A percentile compares a stretch with the other conserved stretches of the same genome.
These are phyloP conservation scores for Arrhopalites spinosus DNA, from an alignment of 2,888 invertebrate species.

Conservation along the genomic window DNA sequence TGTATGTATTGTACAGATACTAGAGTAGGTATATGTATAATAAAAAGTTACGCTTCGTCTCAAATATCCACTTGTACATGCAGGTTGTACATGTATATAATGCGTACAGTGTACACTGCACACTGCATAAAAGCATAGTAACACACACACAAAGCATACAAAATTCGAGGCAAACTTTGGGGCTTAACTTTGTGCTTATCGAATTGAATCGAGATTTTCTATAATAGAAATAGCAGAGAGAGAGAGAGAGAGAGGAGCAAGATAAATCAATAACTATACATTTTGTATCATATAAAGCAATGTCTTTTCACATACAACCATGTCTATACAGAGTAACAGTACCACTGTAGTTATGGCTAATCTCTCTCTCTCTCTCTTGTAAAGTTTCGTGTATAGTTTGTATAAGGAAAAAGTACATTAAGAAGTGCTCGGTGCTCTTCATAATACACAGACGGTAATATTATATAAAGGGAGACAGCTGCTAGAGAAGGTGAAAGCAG, in stretches of 20 bases:
- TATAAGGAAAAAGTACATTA: background rate
- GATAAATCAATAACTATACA: background rate
- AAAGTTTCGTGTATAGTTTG: too few relatives aligned
- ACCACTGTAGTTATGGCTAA: too few relatives aligned
- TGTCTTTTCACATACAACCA: too few relatives aligned
- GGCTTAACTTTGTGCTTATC: constrained; percentile 21
- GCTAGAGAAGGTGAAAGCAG: constrained; percentile 8
- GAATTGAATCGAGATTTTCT: constrained; percentile 21
- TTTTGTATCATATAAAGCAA: too few relatives aligned
- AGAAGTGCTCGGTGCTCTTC: background rate
- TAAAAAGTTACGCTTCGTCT: too few relatives aligned
- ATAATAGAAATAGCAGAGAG: background rate
- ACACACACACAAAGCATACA: background rate
- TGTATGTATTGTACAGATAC: too few relatives aligned
- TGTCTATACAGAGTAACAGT: too few relatives aligned
- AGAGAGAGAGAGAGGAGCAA: background rate
- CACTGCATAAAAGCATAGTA: background rate
- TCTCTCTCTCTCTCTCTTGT: too few relatives aligned
- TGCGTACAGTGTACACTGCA: background rate
- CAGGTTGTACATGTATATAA: background rate
- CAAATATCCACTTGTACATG: too few relatives aligned
- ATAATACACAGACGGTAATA: background rate
- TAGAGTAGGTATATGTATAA: too few relatives aligned
- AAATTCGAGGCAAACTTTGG: background rate
- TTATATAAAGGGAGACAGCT: background rate